phyloP scores from a whole-genome alignment of 2,113 vertebrate species.

The Phaetusa simplex region DNA sequence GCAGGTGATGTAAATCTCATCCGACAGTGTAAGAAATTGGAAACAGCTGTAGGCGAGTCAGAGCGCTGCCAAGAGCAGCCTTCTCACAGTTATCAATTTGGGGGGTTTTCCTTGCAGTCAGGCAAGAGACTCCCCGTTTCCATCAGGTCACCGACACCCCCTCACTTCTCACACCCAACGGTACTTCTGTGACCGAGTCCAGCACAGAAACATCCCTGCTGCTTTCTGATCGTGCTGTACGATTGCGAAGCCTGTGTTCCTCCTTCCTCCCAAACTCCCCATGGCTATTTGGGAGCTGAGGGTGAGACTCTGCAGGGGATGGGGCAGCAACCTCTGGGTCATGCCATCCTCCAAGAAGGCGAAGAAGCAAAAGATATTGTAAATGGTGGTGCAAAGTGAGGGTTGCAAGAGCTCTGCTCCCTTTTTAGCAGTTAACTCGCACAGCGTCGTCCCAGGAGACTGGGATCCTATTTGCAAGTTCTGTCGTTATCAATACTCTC shows the following conservation, averaged over 20 bases:
- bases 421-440: neutral
- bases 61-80: neutral
- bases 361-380: neutral
- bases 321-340: neutral
- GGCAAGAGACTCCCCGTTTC: neutral
- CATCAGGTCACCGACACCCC: too few relatives aligned
- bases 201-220: neutral
- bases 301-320: neutral
- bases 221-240: neutral
- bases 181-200: neutral
- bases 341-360: neutral
- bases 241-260: neutral
- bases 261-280: neutral
- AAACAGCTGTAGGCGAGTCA: neutral
- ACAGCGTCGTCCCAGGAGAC: neutral
- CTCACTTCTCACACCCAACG: neutral
- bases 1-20: neutral
- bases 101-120: neutral
- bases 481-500: fast-evolving
- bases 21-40: neutral
- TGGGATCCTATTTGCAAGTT: too few relatives aligned
- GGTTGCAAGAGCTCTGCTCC: neutral
- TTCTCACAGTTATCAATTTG: neutral
- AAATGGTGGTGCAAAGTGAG: neutral
- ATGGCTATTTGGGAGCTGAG: neutral